Base-by-base conservation (phyloP, 2,113 vertebrate species). In the Crotalus tigris region DNA sequence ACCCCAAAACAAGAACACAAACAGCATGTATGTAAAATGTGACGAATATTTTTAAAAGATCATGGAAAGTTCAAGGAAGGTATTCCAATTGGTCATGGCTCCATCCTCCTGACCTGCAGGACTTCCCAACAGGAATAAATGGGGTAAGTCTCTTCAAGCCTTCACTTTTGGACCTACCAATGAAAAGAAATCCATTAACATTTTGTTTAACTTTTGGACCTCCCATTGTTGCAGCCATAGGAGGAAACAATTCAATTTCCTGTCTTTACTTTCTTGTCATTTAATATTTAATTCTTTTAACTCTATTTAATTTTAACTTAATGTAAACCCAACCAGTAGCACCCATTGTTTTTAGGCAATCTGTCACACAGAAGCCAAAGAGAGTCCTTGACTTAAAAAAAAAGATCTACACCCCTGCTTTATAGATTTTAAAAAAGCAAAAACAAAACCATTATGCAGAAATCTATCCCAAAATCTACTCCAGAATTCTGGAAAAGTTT, bases 101-200 rank as follows among this genome's bases (percentile, higher is more conserved):
- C n/a, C 75, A 87, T 93, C 81, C 75, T 87, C 89, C 89, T 90
- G 92, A 44, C 89, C 88, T 53, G 92, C 92, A 87, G 92, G 89
- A 85, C 51, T 33, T 33, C 61, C 92, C 5, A 29, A 85, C 54
- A 51, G 88, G 39, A 92, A 26, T 49, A 57, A 33, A 59, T 23
- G 21, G 51, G 81, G 0, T 91, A 53, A 58, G 53, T 75, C 26
- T 39, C 33, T 12, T 11, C 49, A 44, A 81, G 33, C 19, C 24
- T 23, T 94, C 64, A 85, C 44, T 64, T 54, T 64, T 90, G 64
- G n/a, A 94, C 61, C 54, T 92, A 49, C 15, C 54, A 93, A 26
- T 87, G 93, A 44, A 88, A 49, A 91, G 10, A 13, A 1, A 4
- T n/a, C 6, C n/a, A 10, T 90, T 64, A 64, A 15, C 7, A 24